Base-by-base conservation (phyloP, 1,140 invertebrate genomes). In the Drosophila aff. region DNA sequence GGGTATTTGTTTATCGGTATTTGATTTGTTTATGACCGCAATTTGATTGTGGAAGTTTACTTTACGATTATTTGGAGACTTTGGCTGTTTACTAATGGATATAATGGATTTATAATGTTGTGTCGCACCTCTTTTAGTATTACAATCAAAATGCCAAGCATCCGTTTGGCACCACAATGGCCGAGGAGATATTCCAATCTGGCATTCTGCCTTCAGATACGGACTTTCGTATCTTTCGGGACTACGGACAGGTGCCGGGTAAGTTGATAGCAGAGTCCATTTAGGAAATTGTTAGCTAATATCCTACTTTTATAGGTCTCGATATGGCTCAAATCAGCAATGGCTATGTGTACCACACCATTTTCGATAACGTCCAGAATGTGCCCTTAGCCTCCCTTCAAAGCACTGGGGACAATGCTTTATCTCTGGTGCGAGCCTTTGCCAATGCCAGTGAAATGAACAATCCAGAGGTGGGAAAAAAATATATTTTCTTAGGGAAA, bases 141-240 rank as follows among this genome's bases (percentile, higher is more conserved):
- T 87, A 87, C 26, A 72, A 74, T 33, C 49, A 81, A 15, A 31
- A 79, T 63, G 84, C 81, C 13, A 81, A 73, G 73, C 96, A 98
- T 94, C 98, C 98, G 4, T 98, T 97, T 93, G 98, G 97, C 8
- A 97, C 96, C 43, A 96, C 97, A 33, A 93, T 99, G 79, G 98
- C 96, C 50, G 98, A 99, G 94, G 98, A 99, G 94, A 96, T 99
- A 84, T 99, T 99, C 94, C 96, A 99, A 93, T 96, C 96, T 89
- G 97, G 97, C 8, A 94, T 99, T 36, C 96, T 99, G 77, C 98
- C 98, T 28, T 98, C 97, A 8, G 98, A 99, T 93, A 99, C 98
- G 5, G 98, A 99, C 94, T 99, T 97, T 94, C 94, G 98, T 59
- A 98, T 99, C 87, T 99, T 99, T 91, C 94, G 98, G 62, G 98